These are phyloP conservation scores for Monomorium pharaonis DNA, from an alignment of 1,140 invertebrate genomes.

Conservation along the genomic window DNA sequence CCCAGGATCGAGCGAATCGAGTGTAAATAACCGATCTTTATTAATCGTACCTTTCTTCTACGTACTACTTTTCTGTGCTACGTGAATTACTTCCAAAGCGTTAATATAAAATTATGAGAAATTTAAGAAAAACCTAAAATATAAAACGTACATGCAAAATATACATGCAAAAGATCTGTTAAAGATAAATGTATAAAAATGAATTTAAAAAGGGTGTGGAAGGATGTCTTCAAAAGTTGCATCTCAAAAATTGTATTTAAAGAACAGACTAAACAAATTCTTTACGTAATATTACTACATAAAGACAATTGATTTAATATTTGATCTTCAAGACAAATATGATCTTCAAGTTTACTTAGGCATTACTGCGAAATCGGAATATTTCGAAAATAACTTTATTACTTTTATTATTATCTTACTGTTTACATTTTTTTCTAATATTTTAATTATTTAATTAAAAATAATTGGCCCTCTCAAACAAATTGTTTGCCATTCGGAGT, in stretches of 20 bases:
- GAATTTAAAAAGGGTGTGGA: neutral
- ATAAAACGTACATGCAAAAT: neutral
- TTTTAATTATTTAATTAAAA: neutral
- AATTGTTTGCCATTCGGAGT: neutral
- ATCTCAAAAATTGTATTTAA: neutral
- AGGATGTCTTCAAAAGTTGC: neutral
- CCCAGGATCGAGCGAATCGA: slow-evolving; percentile 7
- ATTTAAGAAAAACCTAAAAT: neutral
- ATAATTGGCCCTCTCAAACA: neutral
- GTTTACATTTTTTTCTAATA: neutral
- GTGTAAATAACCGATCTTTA: slow-evolving; percentile 17
- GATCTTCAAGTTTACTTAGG: neutral
- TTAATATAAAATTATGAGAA: neutral
- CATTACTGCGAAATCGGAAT: neutral
- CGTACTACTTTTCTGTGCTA: neutral
- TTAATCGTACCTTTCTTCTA: neutral
- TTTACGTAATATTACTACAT: neutral
- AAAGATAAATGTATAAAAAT: neutral
- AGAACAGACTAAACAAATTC: neutral
- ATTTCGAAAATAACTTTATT: neutral
- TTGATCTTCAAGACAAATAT: neutral
- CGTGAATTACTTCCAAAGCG: neutral
- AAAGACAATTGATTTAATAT: neutral
- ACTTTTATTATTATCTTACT: neutral
- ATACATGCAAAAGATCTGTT: neutral